Conservation (phyloP, 2,113 vertebrate species). For the Procapra przewalskii region DNA sequence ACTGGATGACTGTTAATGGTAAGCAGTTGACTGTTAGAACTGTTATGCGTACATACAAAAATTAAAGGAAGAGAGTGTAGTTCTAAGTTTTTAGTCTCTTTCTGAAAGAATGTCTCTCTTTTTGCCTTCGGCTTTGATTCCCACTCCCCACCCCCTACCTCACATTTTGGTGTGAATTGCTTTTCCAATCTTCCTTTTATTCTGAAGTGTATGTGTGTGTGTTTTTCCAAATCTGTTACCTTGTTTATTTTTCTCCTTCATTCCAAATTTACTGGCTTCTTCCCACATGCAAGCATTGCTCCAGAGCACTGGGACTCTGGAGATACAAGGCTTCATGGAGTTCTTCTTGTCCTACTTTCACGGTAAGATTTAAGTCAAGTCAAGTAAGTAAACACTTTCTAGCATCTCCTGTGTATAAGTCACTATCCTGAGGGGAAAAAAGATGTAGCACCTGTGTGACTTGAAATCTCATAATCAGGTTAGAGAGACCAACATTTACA, state of each 20-base stretch:
- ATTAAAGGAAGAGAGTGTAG: neutral
- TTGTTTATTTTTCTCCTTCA: neutral
- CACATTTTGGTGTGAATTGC: neutral
- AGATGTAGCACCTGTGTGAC: neutral
- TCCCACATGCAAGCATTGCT: neutral
- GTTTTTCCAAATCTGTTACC: neutral
- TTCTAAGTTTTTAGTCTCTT: neutral
- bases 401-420: neutral
- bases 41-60: neutral
- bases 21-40: neutral
- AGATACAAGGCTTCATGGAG: neutral
- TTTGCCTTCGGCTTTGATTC: neutral
- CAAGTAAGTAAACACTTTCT: neutral
- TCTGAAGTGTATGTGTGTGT: too few species aligned
- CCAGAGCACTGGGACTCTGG: neutral
- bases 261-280: neutral
- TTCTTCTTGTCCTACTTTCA: neutral
- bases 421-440: neutral
- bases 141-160: neutral
- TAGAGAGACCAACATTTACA: neutral
- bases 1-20: neutral
- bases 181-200: neutral
- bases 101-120: neutral
- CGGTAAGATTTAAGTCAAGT: neutral
- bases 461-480: neutral